Base-by-base conservation (phyloP, 1,140 invertebrate species). In the Grapholita molesta region DNA sequence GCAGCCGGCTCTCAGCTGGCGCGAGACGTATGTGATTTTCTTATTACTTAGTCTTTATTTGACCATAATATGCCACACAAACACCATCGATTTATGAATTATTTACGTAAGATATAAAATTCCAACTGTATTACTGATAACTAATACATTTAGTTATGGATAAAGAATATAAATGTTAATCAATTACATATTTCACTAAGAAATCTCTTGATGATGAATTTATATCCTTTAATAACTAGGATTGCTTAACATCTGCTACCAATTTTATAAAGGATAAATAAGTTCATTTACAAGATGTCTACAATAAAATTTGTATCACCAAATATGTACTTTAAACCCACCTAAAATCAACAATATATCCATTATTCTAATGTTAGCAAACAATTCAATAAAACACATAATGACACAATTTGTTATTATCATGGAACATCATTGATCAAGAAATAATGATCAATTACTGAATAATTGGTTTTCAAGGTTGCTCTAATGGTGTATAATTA, bases 1-100 rank as follows among this genome's bases (percentile, higher is more conserved):
- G 80, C 73, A 73, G 89, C 87, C 83, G 88, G 86, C 86, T 84
- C 76, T 73, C 82, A 85, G 89, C 89, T 91, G 89, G 86, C 85
- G 72, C 80, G 80, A 84, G 84, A 80, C 84, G 87, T 89, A 89
- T 74, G 87, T 89, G 66, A 71, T 66, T 68, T 42, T 52, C 8
- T 57, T 35, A 23, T 73, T 57, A 70, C 70, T 72, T 71, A 64
- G 35, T 61, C 11, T 38, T 53, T 38, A 35, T 33, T n/a, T 28
- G 52, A 38, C 5, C 15, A 28, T 48, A 38, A 33, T 25, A 24
- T 65, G 32, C 30, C 24, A 61, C n/a, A 28, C n/a, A 30, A 38
- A 61, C 55, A 61, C 25, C 55, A n/a, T 18, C 25, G 24, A 28
- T 61, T 32, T 12, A n/a, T 7, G 25, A 15, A 15, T 48, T 48